These are phyloP conservation scores for Drosophila pallidifrons DNA, from an alignment of 1,140 invertebrate species.

Conservation along the genomic window DNA sequence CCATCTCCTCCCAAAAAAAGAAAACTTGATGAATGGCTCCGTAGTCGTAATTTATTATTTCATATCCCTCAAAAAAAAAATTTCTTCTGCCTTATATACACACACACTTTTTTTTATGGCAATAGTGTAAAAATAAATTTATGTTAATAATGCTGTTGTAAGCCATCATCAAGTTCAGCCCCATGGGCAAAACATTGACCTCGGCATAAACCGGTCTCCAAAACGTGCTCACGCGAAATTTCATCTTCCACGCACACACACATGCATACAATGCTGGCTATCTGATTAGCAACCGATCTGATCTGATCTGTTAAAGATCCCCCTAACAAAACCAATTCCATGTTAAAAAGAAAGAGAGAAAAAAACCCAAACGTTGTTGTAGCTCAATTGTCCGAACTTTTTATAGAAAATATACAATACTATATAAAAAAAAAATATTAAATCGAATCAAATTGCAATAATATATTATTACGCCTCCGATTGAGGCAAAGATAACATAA, in stretches of 20 bases:
- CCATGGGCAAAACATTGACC: slow-evolving; percentile 69
- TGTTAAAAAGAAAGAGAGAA: slow-evolving; percentile 20
- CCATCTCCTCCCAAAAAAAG: slow-evolving; percentile 37
- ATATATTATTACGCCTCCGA: background rate
- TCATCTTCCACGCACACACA: slow-evolving; percentile 19
- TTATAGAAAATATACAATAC: slow-evolving; percentile 51
- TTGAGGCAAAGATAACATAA: background rate
- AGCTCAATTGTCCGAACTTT: slow-evolving; percentile 65
- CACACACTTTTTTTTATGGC: slow-evolving; percentile 24
- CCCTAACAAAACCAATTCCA: slow-evolving; percentile 1
- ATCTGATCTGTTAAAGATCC: too few relatives aligned
- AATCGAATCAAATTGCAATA: slow-evolving; percentile 16
- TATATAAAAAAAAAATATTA: slow-evolving; percentile 19
- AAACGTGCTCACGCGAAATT: slow-evolving; percentile 64
- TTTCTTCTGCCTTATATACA: slow-evolving; percentile 10
- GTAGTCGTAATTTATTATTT: slow-evolving; percentile 40
- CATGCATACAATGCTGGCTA: slow-evolving; percentile 6
- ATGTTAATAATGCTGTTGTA: slow-evolving; percentile 54
- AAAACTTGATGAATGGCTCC: background rate
- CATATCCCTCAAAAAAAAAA: background rate
- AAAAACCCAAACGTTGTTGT: slow-evolving; percentile 28
- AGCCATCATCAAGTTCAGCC: slow-evolving; percentile 20
- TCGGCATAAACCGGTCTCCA: slow-evolving; percentile 74
- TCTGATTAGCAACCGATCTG: slow-evolving; percentile 20
- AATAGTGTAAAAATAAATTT: slow-evolving; percentile 61